Conservation (phyloP, 2,113 vertebrate species). For the Ptilonorhynchus violaceus region DNA sequence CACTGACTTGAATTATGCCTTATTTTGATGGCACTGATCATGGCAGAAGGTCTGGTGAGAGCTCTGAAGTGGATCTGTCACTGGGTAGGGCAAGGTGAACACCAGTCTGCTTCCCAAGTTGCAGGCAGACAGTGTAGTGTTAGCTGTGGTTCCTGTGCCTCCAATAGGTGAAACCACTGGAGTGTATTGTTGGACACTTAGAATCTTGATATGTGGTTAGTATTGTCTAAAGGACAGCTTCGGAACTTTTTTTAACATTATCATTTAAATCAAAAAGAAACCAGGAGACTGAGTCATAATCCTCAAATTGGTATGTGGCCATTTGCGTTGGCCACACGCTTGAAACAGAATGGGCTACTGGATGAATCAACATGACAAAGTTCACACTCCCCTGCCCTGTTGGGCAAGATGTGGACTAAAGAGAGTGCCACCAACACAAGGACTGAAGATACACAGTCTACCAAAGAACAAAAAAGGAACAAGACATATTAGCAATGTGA, state of each 20-base stretch:
- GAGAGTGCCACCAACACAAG: background rate
- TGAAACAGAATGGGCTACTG: background rate
- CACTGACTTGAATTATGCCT: background rate
- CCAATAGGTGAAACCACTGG: background rate
- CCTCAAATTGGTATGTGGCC: background rate
- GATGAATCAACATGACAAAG: background rate
- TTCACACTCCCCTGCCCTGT: background rate
- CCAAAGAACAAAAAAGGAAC: background rate
- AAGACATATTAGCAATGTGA: background rate
- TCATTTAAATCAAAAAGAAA: constrained; percentile 6
- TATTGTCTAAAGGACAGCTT: background rate
- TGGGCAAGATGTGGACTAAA: background rate
- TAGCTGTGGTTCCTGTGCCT: background rate
- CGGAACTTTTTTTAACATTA: background rate
- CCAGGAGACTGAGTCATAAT: background rate
- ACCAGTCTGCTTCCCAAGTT: background rate
- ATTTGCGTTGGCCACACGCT: background rate
- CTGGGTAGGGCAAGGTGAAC: background rate
- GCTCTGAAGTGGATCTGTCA: background rate
- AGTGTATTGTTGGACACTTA: background rate
- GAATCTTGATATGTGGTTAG: background rate
- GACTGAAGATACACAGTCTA: background rate
- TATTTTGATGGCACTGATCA: background rate
- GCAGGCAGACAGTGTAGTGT: background rate
- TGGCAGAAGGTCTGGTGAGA: background rate